Conservation (phyloP, 2,113 vertebrate genomes). For the Silurus asotus region DNA sequence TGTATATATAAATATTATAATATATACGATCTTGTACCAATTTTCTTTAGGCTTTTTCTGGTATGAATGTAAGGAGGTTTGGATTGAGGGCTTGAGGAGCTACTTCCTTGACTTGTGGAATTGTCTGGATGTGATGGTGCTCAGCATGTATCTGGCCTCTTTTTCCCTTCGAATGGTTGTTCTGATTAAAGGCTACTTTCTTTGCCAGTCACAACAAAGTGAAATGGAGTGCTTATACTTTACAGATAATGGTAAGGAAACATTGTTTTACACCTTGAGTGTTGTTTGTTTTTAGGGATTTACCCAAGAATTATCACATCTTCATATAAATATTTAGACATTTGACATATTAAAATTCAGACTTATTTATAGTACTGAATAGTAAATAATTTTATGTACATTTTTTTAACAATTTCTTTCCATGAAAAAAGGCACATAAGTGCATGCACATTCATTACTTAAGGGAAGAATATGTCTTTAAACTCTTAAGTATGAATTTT, state of each 20-base stretch:
- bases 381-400: background rate
- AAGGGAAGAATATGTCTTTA: background rate
- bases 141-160: conserved; percentile 87
- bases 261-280: background rate
- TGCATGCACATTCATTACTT: background rate
- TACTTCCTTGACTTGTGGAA: conserved; percentile 92
- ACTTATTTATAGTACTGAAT: background rate
- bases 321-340: background rate
- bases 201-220: conserved; percentile 62
- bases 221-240: conserved; percentile 78
- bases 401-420: background rate
- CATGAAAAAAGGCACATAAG: too few species aligned
- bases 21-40: too few species aligned
- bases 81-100: conserved; percentile 84
- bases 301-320: background rate
- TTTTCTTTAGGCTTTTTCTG: conserved; percentile 82
- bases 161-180: conserved; percentile 81
- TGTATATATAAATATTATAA: too few species aligned
- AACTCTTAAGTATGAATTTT: background rate
- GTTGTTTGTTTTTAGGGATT: background rate
- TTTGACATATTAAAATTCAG: background rate
- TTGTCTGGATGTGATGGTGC: conserved; percentile 84
- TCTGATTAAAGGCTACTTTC: conserved; percentile 74
- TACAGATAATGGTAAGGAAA: conserved; percentile 77
- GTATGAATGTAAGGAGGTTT: conserved; percentile 91